phyloP scores from a whole-genome alignment of 2,888 invertebrate genomes.

The Unio pictorum region DNA sequence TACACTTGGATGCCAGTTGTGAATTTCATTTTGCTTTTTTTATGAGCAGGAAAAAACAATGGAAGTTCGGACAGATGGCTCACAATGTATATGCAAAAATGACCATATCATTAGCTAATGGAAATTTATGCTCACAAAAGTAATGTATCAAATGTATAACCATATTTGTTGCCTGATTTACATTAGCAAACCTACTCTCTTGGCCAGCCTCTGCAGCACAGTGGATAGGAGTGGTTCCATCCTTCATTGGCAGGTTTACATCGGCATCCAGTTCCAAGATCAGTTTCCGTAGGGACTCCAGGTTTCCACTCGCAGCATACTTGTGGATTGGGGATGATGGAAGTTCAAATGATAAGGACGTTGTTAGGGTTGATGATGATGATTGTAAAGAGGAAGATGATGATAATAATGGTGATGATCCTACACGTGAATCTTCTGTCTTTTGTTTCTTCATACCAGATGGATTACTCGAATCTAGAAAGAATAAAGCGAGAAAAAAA shows the following conservation, averaged over 20 bases:
- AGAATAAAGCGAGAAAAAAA: constrained; percentile 17
- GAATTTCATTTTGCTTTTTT: no score
- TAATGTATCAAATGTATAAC: no score
- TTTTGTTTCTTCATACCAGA: background rate
- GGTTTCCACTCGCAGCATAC: constrained; percentile 51
- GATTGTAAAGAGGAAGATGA: constrained; percentile 1
- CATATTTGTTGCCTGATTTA: no score
- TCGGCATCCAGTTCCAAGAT: constrained; percentile 50
- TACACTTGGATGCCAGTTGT: no score
- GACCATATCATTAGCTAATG: no score
- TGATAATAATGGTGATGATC: constrained; percentile 5
- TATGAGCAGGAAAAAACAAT: no score
- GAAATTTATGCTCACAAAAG: no score
- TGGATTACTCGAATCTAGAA: constrained; percentile 20
- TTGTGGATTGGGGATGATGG: constrained; percentile 16
- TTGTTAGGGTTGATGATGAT: constrained; percentile 9
- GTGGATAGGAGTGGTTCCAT: constrained; percentile 60
- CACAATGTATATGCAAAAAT: no score
- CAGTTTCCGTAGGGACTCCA: constrained; percentile 44
- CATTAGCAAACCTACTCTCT: constrained; percentile 41
- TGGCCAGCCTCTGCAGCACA: constrained; percentile 61
- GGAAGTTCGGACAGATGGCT: no score
- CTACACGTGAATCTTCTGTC: constrained; percentile 3
- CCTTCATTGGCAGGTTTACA: constrained; percentile 59
- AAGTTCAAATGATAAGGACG: constrained; percentile 15